These are phyloP conservation scores for Bellardia pandia DNA, from an alignment of 2,888 invertebrate genomes.

Conservation along the genomic window DNA sequence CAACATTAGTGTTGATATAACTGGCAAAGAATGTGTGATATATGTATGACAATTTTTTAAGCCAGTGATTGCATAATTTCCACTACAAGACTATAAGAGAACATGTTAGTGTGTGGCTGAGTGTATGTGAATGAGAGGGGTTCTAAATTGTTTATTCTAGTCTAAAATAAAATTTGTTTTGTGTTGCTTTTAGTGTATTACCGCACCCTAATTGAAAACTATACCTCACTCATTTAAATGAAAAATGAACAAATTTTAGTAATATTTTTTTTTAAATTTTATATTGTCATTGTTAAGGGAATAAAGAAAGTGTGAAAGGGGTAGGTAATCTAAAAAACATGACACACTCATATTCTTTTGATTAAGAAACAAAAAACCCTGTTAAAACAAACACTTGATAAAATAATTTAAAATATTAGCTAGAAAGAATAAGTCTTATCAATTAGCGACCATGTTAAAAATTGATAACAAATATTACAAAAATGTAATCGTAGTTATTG, in stretches of 20 bases:
- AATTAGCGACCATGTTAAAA: conserved; percentile 11
- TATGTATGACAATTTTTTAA: conserved; percentile 14
- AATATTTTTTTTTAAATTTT: conserved; percentile 9
- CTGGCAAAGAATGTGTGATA: conserved; percentile 21
- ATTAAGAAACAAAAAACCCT: conserved; percentile 22
- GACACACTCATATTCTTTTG: conserved; percentile 33
- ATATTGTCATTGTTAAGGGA: conserved; percentile 46
- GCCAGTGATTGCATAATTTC: conserved; percentile 57
- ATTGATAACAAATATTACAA: conserved; percentile 5
- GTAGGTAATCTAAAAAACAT: conserved; percentile 45
- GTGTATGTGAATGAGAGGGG: background rate
- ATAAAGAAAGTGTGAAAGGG: conserved; percentile 5
- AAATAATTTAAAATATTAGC: conserved; percentile 6
- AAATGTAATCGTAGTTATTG: background rate
- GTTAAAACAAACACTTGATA: conserved; percentile 13
- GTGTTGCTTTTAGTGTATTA: conserved; percentile 8
- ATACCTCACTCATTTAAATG: background rate
- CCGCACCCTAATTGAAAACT: conserved; percentile 50
- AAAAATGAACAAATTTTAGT: conserved; percentile 25
- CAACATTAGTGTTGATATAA: background rate
- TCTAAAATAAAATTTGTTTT: conserved; percentile 22
- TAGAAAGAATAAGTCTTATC: conserved; percentile 32
- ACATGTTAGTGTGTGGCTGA: background rate
- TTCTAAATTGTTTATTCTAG: conserved; percentile 41
- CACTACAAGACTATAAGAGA: conserved; percentile 1